These are phyloP conservation scores for Fundulus diaphanus DNA, from an alignment of 2,797 vertebrate genomes.

Conservation along the genomic window DNA sequence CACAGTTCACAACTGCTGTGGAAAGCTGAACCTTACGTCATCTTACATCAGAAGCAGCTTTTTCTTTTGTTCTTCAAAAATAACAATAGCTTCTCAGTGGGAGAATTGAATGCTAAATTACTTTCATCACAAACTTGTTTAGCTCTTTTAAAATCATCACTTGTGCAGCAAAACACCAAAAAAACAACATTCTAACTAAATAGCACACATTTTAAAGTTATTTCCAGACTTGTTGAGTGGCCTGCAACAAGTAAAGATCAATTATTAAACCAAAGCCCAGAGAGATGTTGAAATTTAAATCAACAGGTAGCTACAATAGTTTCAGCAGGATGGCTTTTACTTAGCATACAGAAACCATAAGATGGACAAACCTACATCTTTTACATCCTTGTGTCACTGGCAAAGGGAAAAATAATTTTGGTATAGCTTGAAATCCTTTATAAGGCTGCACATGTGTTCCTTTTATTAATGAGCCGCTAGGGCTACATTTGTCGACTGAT, in stretches of 20 bases:
- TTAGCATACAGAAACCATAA: slow-evolving; percentile 6
- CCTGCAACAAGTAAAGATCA: background rate
- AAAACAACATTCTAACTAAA: background rate
- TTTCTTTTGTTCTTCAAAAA: background rate
- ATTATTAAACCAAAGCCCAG: slow-evolving; percentile 2
- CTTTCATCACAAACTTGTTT: background rate
- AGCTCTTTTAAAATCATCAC: background rate
- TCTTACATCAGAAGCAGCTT: background rate
- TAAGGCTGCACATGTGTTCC: slow-evolving; percentile 32
- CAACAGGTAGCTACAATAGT: background rate
- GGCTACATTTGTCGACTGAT: slow-evolving; percentile 23
- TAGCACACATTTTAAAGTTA: background rate
- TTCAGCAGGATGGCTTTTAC: background rate
- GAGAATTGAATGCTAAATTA: background rate
- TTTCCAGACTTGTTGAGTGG: background rate
- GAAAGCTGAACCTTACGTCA: background rate
- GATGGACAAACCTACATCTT: slow-evolving; percentile 31
- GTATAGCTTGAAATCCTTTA: slow-evolving; percentile 34
- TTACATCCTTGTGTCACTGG: slow-evolving; percentile 7
- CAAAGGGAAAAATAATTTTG: background rate
- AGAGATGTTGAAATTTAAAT: background rate
- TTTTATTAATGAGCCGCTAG: slow-evolving; percentile 54
- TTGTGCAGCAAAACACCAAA: background rate
- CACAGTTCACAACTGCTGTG: background rate
- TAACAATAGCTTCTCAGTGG: background rate